Evolutionary conservation across 2,797 vertebrate species (phyloP), one percentile per base, ranked within the genome.

Genomic region (Menidia menidia): DNA sequence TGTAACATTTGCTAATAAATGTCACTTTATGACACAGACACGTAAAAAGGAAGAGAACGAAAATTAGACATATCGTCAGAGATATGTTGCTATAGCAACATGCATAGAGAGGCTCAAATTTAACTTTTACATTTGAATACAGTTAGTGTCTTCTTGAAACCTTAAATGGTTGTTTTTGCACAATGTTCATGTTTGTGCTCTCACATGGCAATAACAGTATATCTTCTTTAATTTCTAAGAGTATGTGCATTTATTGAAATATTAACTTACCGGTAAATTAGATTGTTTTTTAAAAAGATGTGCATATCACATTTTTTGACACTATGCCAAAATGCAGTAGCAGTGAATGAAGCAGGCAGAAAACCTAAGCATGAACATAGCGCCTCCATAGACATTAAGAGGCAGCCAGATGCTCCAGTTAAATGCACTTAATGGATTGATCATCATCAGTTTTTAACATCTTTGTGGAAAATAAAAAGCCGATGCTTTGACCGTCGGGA

Each of bases 31-130:
- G 19, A 72, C 68, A 62, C 18, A 53, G 5, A 63, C 15, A 67
- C 8, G 56, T 9, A 60, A 50, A 68, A 15, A 52, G 39, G 31
- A 64, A 45, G 60, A 57, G 56, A 55, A 48, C 74, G 35, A 42
- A 35, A 47, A 73, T 76, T 31, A 45, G 42, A 64, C 50, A 32
- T 7, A 72, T 77, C 61, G 76, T 51, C 55, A 66, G 52, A 62
- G 58, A 53, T 35, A 1, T 5, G 75, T 84, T 78, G 39, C 65
- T 68, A 68, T 60, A 58, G 80, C 53, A 87, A 81, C 83, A 54
- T 4, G 25, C 53, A 62, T 56, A 52, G 41, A 67, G 35, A n/a
- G 55, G 14, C 62, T 59, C 39, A 70, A 41, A 65, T 78, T 53
- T 67, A 52, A 71, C 35, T 39, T 39, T 82, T 57, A 59, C 42